Percentiles rank a stretch among this genome's conserved stretches.
Conservation (phyloP, 2,888 invertebrate species). For the Ametastegia equiseti region DNA sequence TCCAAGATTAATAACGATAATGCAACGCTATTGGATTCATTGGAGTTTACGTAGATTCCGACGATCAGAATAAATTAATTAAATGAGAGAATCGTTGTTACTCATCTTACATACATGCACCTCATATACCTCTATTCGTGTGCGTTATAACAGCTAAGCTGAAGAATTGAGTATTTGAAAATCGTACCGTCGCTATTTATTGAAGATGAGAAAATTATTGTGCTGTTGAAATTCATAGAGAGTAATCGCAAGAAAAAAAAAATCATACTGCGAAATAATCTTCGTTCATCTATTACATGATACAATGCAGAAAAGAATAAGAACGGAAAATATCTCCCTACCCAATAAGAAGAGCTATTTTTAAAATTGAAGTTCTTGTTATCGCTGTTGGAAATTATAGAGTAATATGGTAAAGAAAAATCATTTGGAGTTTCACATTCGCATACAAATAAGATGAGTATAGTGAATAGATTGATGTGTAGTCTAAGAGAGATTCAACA, state of each 20-base stretch:
- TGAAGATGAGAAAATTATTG: not conserved
- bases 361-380: not conserved
- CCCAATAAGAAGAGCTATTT: not conserved
- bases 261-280: not conserved
- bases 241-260: not conserved
- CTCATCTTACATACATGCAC: not conserved
- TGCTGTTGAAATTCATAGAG: not conserved
- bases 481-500: conserved; percentile 7
- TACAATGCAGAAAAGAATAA: not conserved
- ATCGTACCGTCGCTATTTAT: not conserved
- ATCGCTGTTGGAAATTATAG: not conserved
- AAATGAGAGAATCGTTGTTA: not conserved
- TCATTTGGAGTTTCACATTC: not conserved
- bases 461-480: not conserved
- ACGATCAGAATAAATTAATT: no score
- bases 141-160: not conserved
- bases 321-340: not conserved
- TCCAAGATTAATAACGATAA: not conserved
- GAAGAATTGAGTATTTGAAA: conserved; percentile 24
- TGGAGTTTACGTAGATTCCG: not conserved
- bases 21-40: conserved; percentile 3
- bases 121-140: no score
- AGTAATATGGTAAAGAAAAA: not conserved
- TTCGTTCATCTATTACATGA: not conserved
- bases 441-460: not conserved